Evolutionary conservation across 2,888 invertebrate genomes (phyloP), one percentile per base, ranked within the genome.

Genomic region (Charanyca ferruginea): DNA sequence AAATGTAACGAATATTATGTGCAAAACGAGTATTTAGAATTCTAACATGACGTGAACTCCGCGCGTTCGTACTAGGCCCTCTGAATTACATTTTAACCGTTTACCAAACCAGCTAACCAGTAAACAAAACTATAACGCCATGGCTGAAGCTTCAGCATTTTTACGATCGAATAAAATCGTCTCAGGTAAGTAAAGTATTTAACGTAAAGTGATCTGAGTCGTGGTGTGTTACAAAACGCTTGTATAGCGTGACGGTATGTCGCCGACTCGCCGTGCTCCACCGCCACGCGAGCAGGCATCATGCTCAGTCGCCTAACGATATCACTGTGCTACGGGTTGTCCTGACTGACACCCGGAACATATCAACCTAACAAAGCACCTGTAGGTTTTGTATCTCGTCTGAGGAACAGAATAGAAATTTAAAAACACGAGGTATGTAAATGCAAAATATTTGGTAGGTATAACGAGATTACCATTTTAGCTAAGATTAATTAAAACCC

Each of bases 221-320:
- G 63, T 72, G 42, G 77, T 55, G 52, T 66, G 69, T 76, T 73
- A 83, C 81, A 80, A 83, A 77, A 83, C 75, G 51, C 32, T 60
- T 59, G 66, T 72, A 66, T 81, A 57, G 84, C 85, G 85, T 85
- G 85, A 85, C 84, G 85, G 86, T 80, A 85, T 84, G 84, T 79
- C 82, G 66, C 69, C 57, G 52, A 80, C 79, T 78, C 80, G 74
- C 73, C 70, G 52, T 51, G 64, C 62, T 47, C 32, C 51, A 28
- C 42, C 63, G 58, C 69, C 79, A 51, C 74, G 47, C 65, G 54
- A 35, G 25, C 57, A 25, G 44, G 42, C 65, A 65, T 18, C 69
- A 65, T 51, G 49, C 69, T 23, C 28, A 66, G 25, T 60, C 48
- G 44, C 47, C 74, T 62, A 69, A 65, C 74, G 38, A 78, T 74